Conservation (phyloP, 2,797 vertebrate species). For the Cottoperca gobio region DNA sequence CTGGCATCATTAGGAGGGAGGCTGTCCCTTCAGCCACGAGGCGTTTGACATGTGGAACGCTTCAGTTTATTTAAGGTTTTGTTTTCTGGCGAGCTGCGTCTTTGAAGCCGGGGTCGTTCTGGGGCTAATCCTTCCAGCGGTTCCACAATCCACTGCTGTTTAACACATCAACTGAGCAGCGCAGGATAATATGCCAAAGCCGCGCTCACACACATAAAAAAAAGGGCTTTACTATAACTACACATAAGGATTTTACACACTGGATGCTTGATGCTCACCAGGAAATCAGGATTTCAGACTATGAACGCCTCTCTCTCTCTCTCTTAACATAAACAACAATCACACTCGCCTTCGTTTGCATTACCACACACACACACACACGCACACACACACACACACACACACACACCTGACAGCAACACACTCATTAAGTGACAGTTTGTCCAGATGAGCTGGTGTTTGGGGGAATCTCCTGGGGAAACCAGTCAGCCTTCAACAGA, state of each 20-base stretch:
- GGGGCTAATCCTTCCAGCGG: conserved; percentile 68
- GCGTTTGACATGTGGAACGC: conserved; percentile 39
- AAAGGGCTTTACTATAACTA: conserved; percentile 1
- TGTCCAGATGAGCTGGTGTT: not conserved
- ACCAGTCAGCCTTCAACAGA: conserved; percentile 22
- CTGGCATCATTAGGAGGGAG: not conserved
- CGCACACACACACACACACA: conserved; percentile 12
- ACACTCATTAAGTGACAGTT: conserved; percentile 23
- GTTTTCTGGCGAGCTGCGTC: conserved; percentile 38
- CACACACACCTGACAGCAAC: conserved; percentile 22
- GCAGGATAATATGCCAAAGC: conserved; percentile 8
- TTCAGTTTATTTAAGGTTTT: conserved; percentile 29
- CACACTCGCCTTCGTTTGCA: not conserved
- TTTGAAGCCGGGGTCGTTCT: conserved; percentile 57
- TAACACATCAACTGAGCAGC: conserved; percentile 60
- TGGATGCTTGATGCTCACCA: conserved; percentile 2
- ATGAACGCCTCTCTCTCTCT: not conserved
- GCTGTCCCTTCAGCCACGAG: conserved; percentile 3
- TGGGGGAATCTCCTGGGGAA: conserved; percentile 15
- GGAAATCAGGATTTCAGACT: conserved; percentile 26
- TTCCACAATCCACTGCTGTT: conserved; percentile 67
- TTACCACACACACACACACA: too few relatives aligned
- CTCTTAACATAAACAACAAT: not conserved
- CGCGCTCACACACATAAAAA: not conserved
- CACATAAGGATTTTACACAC: conserved; percentile 21